Percentiles rank a stretch among this genome's conserved stretches.
Conservation (phyloP, 1,140 invertebrate genomes). For the Micrasema longulum region DNA sequence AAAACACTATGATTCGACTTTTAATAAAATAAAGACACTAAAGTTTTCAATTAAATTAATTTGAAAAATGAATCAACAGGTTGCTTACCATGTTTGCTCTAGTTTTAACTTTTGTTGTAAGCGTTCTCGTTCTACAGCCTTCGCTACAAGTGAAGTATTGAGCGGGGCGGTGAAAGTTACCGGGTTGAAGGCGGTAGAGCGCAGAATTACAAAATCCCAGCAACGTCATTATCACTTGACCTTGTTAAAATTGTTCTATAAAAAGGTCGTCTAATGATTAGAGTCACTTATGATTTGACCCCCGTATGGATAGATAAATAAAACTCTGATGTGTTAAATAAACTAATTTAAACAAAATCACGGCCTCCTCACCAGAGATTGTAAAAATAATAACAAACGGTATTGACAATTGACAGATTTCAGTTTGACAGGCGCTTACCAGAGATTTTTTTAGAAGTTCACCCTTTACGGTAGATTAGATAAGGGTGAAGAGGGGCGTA, state of each 20-base stretch:
- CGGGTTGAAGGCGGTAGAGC: slow-evolving; percentile 17
- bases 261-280: neutral
- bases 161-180: slow-evolving; percentile 29
- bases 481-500: too few relatives aligned
- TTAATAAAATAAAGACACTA: neutral
- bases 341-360: too few relatives aligned
- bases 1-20: neutral
- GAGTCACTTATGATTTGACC: slow-evolving; percentile 22
- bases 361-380: too few relatives aligned
- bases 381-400: too few relatives aligned
- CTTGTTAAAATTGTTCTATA: slow-evolving; percentile 18
- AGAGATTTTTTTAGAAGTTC: too few relatives aligned
- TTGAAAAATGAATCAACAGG: slow-evolving; percentile 37
- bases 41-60: neutral
- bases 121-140: slow-evolving; percentile 19
- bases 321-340: too few relatives aligned
- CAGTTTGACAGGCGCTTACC: too few relatives aligned
- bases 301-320: neutral
- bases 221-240: slow-evolving; percentile 23
- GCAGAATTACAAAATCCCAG: slow-evolving; percentile 16
- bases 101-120: slow-evolving; percentile 29
- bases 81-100: slow-evolving; percentile 42
- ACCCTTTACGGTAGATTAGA: too few relatives aligned
- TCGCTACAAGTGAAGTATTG: slow-evolving; percentile 9
- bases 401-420: too few relatives aligned